Conservation (phyloP, 2,113 vertebrate species). For the Peromyscus polionotus region DNA sequence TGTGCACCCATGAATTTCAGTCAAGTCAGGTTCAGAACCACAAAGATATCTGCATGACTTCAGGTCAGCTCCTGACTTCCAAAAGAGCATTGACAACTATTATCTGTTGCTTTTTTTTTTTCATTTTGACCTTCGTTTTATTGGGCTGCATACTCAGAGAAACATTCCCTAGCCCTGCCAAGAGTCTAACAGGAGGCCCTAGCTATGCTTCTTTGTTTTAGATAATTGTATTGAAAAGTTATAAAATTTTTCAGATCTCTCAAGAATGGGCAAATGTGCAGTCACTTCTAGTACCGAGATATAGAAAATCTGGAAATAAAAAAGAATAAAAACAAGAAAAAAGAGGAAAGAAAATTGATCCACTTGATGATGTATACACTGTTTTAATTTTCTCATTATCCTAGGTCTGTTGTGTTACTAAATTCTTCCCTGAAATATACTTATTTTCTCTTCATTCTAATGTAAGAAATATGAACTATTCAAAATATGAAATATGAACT, state of each 20-base stretch:
- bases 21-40: neutral
- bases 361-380: conserved; percentile 35
- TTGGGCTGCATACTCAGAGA: conserved; percentile 41
- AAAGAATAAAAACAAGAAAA: neutral
- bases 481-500: no score
- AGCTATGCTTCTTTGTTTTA: conserved; percentile 75
- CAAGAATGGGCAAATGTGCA: conserved; percentile 66
- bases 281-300: conserved; percentile 63
- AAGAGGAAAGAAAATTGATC: conserved; percentile 45
- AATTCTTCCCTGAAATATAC: conserved; percentile 12
- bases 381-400: conserved; percentile 70
- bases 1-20: conserved; percentile 48
- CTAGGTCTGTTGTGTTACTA: conserved; percentile 50
- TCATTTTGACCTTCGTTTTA: conserved; percentile 25
- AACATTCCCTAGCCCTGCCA: conserved; percentile 40
- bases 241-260: conserved; percentile 65
- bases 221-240: conserved; percentile 66
- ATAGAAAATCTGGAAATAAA: neutral
- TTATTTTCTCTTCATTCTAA: neutral
- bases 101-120: neutral
- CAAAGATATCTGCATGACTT: conserved; percentile 37
- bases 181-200: conserved; percentile 36
- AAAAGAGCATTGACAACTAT: neutral
- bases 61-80: neutral
- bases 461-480: conserved; percentile 22